phyloP scores from a whole-genome alignment of 1,140 invertebrate genomes.

The Drosophila mayri region DNA sequence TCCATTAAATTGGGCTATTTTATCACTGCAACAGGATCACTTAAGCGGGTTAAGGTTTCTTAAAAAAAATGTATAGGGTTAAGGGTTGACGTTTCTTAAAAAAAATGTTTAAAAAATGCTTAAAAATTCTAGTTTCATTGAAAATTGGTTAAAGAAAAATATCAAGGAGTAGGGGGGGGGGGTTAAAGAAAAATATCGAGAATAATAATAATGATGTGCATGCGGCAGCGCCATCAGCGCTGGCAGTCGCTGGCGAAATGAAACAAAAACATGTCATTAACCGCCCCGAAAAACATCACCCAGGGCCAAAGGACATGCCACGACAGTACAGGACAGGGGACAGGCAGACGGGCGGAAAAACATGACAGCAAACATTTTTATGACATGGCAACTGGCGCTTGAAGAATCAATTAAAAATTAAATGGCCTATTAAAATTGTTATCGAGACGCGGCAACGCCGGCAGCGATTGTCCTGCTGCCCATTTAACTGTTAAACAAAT shows the following conservation, averaged over 20 bases:
- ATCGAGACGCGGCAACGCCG: constrained; percentile 74
- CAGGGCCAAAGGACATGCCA: constrained; percentile 18
- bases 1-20: constrained; percentile 3
- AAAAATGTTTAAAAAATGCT: not conserved
- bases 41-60: not conserved
- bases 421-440: constrained; percentile 83
- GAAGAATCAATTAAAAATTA: constrained; percentile 83
- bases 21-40: not conserved
- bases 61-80: too few relatives aligned
- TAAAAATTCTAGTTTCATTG: too few relatives aligned
- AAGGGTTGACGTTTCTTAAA: too few relatives aligned
- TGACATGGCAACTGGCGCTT: constrained; percentile 81
- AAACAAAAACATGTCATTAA: constrained; percentile 73
- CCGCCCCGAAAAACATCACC: constrained; percentile 35
- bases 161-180: too few relatives aligned
- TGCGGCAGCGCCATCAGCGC: constrained; percentile 10
- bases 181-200: constrained; percentile 45
- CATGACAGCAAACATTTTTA: constrained; percentile 77
- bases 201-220: constrained; percentile 76
- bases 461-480: constrained; percentile 28
- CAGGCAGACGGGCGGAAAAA: constrained; percentile 32
- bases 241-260: constrained; percentile 30
- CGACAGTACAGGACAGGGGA: constrained; percentile 6
- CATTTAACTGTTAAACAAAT: constrained; percentile 57
- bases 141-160: too few relatives aligned